These are phyloP conservation scores for Biston stratarius DNA, from an alignment of 2,888 invertebrate species.

Conservation along the genomic window DNA sequence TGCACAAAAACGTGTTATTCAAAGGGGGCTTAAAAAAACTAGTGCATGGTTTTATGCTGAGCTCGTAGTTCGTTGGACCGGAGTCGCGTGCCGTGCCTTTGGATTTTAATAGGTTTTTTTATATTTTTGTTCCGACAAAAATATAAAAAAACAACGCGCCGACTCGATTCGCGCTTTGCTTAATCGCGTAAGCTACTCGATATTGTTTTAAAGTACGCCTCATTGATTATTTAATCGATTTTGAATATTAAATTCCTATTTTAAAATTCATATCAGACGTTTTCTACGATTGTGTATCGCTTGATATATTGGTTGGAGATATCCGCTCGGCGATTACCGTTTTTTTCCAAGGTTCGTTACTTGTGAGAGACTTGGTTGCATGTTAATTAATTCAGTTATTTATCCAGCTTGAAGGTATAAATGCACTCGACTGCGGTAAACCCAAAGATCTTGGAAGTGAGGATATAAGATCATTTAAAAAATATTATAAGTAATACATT, in stretches of 20 bases:
- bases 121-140: slow-evolving; percentile 42
- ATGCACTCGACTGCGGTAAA: slow-evolving; percentile 22
- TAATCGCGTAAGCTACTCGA: slow-evolving; percentile 46
- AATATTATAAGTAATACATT: no score
- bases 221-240: slow-evolving; percentile 53
- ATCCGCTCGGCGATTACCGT: slow-evolving; percentile 36
- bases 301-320: slow-evolving; percentile 44
- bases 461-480: no score
- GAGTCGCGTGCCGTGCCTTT: slow-evolving; percentile 77
- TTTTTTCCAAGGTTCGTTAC: slow-evolving; percentile 33
- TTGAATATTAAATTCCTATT: slow-evolving; percentile 46
- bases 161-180: slow-evolving; percentile 43
- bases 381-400: slow-evolving; percentile 38
- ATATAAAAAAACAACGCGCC: no score
- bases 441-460: no score
- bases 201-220: slow-evolving; percentile 48
- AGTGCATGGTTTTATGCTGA: slow-evolving; percentile 63
- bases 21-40: slow-evolving; percentile 68
- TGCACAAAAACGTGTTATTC: slow-evolving; percentile 80
- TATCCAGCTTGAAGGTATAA: slow-evolving; percentile 32
- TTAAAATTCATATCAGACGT: slow-evolving; percentile 46
- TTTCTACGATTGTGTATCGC: slow-evolving; percentile 43
- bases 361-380: slow-evolving; percentile 21
- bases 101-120: slow-evolving; percentile 67
- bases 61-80: slow-evolving; percentile 60